Evolutionary conservation across 92 coral and sea anemone genomes (phyloP).

Genomic region (Porites lobata): DNA sequence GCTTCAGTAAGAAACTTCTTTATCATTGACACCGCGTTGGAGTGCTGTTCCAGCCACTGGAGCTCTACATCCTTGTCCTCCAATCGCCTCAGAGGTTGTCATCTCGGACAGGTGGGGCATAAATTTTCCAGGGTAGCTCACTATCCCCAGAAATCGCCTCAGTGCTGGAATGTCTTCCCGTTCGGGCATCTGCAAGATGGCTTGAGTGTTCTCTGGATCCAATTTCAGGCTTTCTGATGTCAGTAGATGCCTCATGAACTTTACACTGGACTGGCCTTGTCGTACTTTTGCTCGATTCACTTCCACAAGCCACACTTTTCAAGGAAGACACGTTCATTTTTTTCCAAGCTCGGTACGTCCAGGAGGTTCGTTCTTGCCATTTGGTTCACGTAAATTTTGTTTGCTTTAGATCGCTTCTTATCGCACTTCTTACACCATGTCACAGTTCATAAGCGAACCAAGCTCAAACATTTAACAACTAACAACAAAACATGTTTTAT

Average conservation of each 20-base stretch:
- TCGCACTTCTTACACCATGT: no score
- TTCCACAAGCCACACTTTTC: slow-evolving; percentile 68
- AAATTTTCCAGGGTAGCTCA: slow-evolving; percentile 57
- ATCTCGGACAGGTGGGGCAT: slow-evolving; percentile 42
- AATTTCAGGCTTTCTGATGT: not conserved
- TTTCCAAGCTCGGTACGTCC: not conserved
- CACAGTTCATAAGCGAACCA: no score
- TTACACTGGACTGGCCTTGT: not conserved
- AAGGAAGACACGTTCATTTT: slow-evolving; percentile 65
- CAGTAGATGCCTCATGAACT: slow-evolving; percentile 2
- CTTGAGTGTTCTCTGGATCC: slow-evolving; percentile 1
- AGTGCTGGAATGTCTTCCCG: slow-evolving; percentile 45
- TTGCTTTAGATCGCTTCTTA: not conserved
- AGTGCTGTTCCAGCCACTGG: slow-evolving; percentile 57
- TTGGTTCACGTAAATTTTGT: no score
- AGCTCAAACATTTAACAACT: no score
- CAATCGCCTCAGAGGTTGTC: slow-evolving; percentile 28
- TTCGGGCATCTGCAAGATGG: not conserved
- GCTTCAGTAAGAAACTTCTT: slow-evolving; percentile 33
- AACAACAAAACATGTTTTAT: no score
- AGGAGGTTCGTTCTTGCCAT: no score
- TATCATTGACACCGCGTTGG: slow-evolving; percentile 39
- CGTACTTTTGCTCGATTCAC: slow-evolving; percentile 53
- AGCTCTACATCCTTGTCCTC: slow-evolving; percentile 46
- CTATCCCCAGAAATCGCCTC: slow-evolving; percentile 60